Evolutionary conservation across 2,888 invertebrate species (phyloP).

Genomic region (Gerosis bhagava): DNA sequence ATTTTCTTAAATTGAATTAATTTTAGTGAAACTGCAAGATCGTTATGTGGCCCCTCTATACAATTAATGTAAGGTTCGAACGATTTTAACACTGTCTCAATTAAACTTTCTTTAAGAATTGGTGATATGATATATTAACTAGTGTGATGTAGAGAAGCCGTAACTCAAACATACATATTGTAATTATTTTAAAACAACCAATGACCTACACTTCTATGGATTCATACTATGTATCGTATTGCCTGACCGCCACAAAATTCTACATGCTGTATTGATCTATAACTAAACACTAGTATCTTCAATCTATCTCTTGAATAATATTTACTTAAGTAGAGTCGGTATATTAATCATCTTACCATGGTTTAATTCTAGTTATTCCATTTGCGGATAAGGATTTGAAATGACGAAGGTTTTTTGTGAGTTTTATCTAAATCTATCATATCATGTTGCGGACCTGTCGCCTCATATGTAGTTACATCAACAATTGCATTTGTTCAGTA

Average conservation of each 20-base stretch:
- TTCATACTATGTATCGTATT: no score
- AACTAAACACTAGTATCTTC: constrained; percentile 71
- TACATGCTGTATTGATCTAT: constrained; percentile 50
- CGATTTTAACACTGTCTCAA: constrained; percentile 52
- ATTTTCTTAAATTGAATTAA: no score
- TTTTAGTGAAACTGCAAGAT: constrained; percentile 52
- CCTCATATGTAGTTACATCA: constrained; percentile 64
- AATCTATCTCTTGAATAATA: constrained; percentile 66
- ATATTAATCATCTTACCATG: constrained; percentile 71
- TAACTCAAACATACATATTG: constrained; percentile 46
- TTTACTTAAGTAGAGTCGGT: constrained; percentile 69
- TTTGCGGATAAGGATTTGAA: constrained; percentile 30
- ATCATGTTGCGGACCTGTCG: constrained; percentile 40
- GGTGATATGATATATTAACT: constrained; percentile 53
- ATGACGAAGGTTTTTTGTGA: constrained; percentile 29
- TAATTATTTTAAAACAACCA: no score
- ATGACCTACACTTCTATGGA: no score
- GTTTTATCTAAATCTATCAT: constrained; percentile 34
- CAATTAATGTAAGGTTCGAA: constrained; percentile 50
- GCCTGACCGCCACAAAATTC: constrained; percentile 52
- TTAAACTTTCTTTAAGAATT: constrained; percentile 51
- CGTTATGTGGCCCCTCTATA: constrained; percentile 65
- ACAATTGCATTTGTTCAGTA: constrained; percentile 75
- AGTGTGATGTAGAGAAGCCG: constrained; percentile 45
- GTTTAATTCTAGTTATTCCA: constrained; percentile 39